Conservation (phyloP, 2,797 vertebrate species). For the Chrysocyon brachyurus region DNA sequence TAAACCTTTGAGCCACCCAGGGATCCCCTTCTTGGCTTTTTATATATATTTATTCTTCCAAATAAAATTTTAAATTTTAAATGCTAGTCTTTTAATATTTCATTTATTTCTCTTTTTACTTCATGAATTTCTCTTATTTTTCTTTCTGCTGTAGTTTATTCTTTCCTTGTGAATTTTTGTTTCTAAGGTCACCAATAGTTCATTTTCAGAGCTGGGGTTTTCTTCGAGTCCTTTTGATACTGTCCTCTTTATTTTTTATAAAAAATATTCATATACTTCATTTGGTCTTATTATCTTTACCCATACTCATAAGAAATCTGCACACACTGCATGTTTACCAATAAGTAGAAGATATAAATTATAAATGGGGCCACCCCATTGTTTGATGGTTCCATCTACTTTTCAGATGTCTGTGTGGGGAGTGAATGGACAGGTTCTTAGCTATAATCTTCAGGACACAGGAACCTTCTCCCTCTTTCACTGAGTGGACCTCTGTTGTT, state of each 20-base stretch:
- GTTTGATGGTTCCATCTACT: background rate
- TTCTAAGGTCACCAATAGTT: background rate
- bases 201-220: background rate
- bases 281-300: background rate
- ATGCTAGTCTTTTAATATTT: background rate
- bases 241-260: background rate
- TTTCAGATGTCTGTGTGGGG: background rate
- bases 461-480: background rate
- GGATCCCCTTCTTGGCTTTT: background rate
- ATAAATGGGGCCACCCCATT: background rate
- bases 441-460: background rate
- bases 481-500: background rate
- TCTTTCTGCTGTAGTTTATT: background rate
- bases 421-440: background rate
- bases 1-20: too few relatives aligned
- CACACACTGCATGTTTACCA: background rate
- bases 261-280: background rate
- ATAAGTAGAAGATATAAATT: background rate
- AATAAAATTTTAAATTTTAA: background rate
- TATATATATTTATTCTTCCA: background rate
- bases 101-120: background rate
- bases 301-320: background rate
- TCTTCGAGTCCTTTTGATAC: background rate
- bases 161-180: background rate
- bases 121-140: background rate